A percentile compares a stretch with the other conserved stretches of the same genome.
Conservation (phyloP, 2,888 invertebrate species). For the Eupithecia subumbrata region DNA sequence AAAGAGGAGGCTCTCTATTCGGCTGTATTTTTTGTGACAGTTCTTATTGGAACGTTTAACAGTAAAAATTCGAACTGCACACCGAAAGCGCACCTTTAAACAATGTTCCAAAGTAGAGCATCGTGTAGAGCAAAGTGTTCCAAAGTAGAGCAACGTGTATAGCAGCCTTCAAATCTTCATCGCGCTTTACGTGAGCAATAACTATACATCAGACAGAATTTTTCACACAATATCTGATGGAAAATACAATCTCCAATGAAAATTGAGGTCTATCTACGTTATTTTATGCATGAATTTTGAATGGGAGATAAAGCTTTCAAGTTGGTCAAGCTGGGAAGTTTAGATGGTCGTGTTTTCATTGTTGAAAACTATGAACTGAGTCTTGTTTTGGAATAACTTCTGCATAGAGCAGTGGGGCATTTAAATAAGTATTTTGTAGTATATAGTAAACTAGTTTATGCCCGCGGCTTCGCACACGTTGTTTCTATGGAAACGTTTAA, state of each 20-base stretch:
- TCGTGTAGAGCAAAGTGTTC: not conserved
- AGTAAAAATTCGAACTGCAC: no score
- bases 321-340: conserved; percentile 10
- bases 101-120: not conserved
- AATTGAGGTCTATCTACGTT: conserved; percentile 14
- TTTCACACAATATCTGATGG: conserved; percentile 24
- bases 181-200: conserved; percentile 26
- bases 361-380: not conserved
- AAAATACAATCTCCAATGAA: conserved; percentile 23
- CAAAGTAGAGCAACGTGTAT: no score
- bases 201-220: conserved; percentile 29
- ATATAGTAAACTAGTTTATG: no score
- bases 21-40: not conserved
- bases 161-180: conserved; percentile 8
- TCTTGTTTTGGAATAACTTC: not conserved
- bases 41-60: no score
- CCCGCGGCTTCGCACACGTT: no score
- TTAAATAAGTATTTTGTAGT: no score
- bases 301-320: conserved; percentile 26
- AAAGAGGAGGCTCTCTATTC: not conserved
- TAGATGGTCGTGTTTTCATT: conserved; percentile 6
- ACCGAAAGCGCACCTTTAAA: not conserved
- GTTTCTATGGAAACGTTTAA: no score
- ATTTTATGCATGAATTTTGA: conserved; percentile 29
- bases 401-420: not conserved